Percentiles rank a stretch among this genome's conserved stretches.
Evolutionary conservation across 2,797 vertebrate species (phyloP).

Genomic region (Alosa sapidissima): DNA sequence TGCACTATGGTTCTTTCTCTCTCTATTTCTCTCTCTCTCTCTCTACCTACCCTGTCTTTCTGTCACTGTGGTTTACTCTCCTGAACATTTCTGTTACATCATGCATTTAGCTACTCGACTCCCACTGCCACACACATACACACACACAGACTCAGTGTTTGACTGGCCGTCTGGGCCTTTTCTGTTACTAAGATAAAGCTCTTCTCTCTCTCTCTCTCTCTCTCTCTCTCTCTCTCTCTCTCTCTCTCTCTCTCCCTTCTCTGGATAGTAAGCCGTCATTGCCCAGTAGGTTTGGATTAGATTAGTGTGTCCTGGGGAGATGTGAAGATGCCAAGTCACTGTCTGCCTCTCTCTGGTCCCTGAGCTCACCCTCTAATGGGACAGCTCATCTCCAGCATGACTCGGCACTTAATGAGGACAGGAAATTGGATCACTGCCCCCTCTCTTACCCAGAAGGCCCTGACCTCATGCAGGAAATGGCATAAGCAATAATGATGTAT

Average conservation of each 20-base stretch:
- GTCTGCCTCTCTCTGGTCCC: neutral
- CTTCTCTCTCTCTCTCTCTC: neutral
- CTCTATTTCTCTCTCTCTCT: no score
- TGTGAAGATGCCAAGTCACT: neutral
- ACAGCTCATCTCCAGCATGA: no score
- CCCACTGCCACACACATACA: no score
- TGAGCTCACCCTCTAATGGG: no score
- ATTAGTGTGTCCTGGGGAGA: neutral
- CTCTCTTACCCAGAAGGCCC: neutral
- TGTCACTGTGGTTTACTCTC: no score
- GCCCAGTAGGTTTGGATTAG: neutral
- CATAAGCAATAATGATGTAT: constrained; percentile 33
- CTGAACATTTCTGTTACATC: no score
- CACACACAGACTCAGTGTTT: no score
- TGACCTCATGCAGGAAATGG: neutral
- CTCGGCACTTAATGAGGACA: no score
- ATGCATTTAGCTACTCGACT: no score
- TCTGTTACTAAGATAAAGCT: neutral
- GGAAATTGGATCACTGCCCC: neutral
- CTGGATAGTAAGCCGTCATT: neutral
- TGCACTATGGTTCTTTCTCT: no score
- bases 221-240: constrained; percentile 1
- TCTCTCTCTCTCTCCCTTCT: neutral
- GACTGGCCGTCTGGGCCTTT: no score
- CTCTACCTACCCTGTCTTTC: no score